These are phyloP conservation scores for Lobophora halterata DNA, from an alignment of 2,888 invertebrate species.

Conservation along the genomic window DNA sequence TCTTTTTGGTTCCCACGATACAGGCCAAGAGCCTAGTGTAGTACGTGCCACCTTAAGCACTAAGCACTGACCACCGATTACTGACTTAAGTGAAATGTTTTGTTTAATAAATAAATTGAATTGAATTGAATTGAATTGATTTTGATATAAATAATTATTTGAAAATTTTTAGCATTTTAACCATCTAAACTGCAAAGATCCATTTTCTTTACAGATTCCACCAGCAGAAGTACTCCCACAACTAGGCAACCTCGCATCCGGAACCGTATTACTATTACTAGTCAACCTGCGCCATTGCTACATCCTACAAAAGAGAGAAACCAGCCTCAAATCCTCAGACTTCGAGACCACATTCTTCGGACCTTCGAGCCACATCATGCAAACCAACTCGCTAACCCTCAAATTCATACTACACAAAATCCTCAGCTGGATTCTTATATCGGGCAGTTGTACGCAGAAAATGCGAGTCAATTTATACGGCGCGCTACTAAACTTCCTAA, in stretches of 20 bases:
- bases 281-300: slow-evolving; percentile 88
- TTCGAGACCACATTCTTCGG: slow-evolving; percentile 72
- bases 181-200: too few relatives aligned
- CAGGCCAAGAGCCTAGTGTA: too few relatives aligned
- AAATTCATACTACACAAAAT: slow-evolving; percentile 88
- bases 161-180: too few relatives aligned
- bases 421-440: slow-evolving; percentile 90
- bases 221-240: slow-evolving; percentile 87
- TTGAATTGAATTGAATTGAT: too few relatives aligned
- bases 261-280: slow-evolving; percentile 88
- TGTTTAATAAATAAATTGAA: too few relatives aligned
- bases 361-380: slow-evolving; percentile 70
- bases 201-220: too few relatives aligned
- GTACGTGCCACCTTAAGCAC: too few relatives aligned
- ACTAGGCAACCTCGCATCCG: slow-evolving; percentile 88
- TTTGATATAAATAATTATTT: too few relatives aligned
- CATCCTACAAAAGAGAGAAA: slow-evolving; percentile 73
- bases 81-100: too few relatives aligned
- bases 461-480: slow-evolving; percentile 93
- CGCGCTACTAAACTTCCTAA: slow-evolving; percentile 89
- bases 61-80: too few relatives aligned
- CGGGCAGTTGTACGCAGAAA: slow-evolving; percentile 90
- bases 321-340: slow-evolving; percentile 57
- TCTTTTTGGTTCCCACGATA: too few relatives aligned
- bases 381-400: slow-evolving; percentile 83